Conservation (phyloP, 2,113 vertebrate species). For the Galbula dea region DNA sequence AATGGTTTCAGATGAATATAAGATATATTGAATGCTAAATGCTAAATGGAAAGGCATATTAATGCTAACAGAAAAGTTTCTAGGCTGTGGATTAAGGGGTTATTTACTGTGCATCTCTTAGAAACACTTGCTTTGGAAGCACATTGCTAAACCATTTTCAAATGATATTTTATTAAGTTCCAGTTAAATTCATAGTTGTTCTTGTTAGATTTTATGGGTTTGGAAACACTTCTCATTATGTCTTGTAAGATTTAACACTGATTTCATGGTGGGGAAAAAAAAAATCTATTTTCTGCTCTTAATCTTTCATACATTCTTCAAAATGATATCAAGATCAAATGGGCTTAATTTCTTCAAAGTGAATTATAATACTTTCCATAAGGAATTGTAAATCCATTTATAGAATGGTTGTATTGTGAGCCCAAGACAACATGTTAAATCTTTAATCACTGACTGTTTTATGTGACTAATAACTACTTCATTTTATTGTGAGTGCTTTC, state of each 20-base stretch:
- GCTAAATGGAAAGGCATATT: not conserved
- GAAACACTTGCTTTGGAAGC: not conserved
- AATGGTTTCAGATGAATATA: not conserved
- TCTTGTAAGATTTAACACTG: not conserved
- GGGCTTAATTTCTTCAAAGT: conserved; percentile 8
- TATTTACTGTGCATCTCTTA: not conserved
- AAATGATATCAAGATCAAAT: not conserved
- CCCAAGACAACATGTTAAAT: not conserved
- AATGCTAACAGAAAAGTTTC: not conserved
- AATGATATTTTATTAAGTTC: not conserved
- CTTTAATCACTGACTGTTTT: conserved; percentile 19
- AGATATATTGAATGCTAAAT: not conserved
- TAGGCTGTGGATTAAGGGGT: not conserved
- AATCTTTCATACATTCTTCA: not conserved
- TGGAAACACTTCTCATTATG: not conserved
- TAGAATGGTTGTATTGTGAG: not conserved
- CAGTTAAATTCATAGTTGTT: not conserved
- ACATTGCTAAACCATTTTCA: not conserved
- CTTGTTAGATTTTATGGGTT: not conserved
- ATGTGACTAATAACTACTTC: not conserved
- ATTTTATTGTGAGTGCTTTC: not conserved
- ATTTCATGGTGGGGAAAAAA: not conserved
- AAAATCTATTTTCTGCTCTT: not conserved
- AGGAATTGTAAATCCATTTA: conserved; percentile 19
- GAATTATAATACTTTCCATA: not conserved